Base-by-base conservation (phyloP, 2,113 vertebrate genomes). In the Phalacrocorax carbo region DNA sequence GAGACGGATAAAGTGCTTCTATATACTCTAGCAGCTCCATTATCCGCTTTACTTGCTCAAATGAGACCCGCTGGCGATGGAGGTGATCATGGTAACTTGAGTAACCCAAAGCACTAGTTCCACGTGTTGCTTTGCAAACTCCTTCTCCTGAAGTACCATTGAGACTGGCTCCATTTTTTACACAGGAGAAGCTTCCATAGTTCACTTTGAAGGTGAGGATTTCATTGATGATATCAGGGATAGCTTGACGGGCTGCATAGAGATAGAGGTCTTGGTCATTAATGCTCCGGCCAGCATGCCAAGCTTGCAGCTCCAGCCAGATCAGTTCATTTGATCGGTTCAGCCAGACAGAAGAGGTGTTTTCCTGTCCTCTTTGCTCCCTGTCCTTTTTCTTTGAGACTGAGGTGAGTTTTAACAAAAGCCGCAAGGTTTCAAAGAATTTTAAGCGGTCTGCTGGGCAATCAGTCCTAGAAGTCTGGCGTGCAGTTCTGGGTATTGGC, bases 311-410 rank as follows among this genome's bases (percentile, higher is more conserved):
- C 97, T 99, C 99, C 91, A 99, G 97, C 99, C 99, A 99, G 94
- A 99, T 99, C 42, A 99, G 98, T 94, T 99, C 99, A 12, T 99
- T 99, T 32, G 98, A 98, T 88, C 98, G 95, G 98, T 99, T 99
- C 94, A 99, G 98, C 96, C 99, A 99, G 97, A 99, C 98, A 83
- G 98, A 99, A 87, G 99, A 98, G 6, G 98, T 99, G 96, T 98
- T 99, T 92, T 99, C 99, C 86, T 99, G 98, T 52, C 99, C 99
- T 49, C 99, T 98, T 95, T 99, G 99, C 96, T 99, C 99, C 96
- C 99, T 99, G 98, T 99, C 99, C 97, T 99, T 99, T 98, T 99
- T 99, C 98, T 99, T 99, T 14, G 99, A 99, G 98, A 99, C 99
- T 97, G 99, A 99, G 70, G 99, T 99, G 97, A 99, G 99, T 97